Base-by-base conservation (phyloP, 2,888 invertebrate genomes). In the Lypha dubia region DNA sequence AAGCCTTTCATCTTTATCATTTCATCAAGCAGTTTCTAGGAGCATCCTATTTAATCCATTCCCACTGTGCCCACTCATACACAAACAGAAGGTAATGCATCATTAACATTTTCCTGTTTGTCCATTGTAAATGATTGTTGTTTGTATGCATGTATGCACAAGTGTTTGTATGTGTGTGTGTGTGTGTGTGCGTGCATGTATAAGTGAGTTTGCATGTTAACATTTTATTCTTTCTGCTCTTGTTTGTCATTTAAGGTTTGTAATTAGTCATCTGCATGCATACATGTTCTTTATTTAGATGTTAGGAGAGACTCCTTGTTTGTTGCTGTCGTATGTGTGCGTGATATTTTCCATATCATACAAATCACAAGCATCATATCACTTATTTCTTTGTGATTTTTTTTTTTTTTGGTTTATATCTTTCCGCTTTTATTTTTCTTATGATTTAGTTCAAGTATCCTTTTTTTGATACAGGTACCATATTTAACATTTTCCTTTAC, bases 1-100 rank as follows among this genome's bases (percentile, higher is more conserved):
- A 81, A 79, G 81, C 81, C 84, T 81, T 84, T 81, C 84, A 81
- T 84, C 84, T 84, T 84, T 81, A 84, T 77, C 84, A 79, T 81
- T 73, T 56, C 74, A 77, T 38, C 62, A 75, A 22, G 38, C 53
- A 20, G 35, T 60, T 15, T 1, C 56, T 49, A 11, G 9, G 51
- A 28, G 9, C 35, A 60, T 22, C 13, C 53, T 32, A 28, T 24
- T 58, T n/a, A 20, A 53, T 53, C 17, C 32, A 28, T 51, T 9
- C 4, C 7, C 15, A n/a, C n/a, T n/a, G n/a, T 56, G 17, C 51
- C 60, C n/a, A 41, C 13, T 28, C 60, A 68, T 6, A 51, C 56
- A 76, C 20, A 46, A 46, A 41, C 62, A 73, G 15, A 76, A 41
- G 82, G 76, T 79, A 79, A 77, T 74, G 76, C 79, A 76, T 84